Evolutionary conservation across 2,113 vertebrate genomes (phyloP).

Genomic region (Ramphastos sulfuratus): DNA sequence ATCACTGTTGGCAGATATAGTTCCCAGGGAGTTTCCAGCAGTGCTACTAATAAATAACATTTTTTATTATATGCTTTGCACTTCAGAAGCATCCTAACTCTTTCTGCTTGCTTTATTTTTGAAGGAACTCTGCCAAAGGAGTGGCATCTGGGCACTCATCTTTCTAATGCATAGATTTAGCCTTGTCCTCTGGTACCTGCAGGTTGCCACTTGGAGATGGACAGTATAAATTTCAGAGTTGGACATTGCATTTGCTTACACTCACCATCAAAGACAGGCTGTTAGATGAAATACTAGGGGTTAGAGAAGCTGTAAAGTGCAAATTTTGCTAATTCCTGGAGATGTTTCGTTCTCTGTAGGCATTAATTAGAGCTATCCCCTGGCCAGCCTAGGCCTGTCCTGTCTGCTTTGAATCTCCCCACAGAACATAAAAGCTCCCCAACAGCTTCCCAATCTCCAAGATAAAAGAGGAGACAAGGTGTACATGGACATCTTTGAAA

Average conservation of each 20-base stretch:
- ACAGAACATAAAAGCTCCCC: background rate
- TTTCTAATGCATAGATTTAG: background rate
- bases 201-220: background rate
- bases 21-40: slow-evolving; percentile 28
- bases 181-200: background rate
- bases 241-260: background rate
- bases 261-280: background rate
- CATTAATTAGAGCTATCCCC: background rate
- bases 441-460: background rate
- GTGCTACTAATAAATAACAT: slow-evolving; percentile 20
- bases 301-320: background rate
- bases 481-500: background rate
- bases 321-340: background rate
- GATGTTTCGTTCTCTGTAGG: background rate
- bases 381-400: background rate
- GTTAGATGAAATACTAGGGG: background rate
- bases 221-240: background rate
- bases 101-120: background rate
- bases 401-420: background rate
- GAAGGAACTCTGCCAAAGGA: background rate
- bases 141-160: background rate
- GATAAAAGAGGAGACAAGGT: background rate
- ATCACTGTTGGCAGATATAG: background rate
- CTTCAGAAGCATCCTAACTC: background rate
- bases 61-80: background rate